Base-by-base conservation (phyloP, 2,113 vertebrate genomes). In the Picathartes gymnocephalus region DNA sequence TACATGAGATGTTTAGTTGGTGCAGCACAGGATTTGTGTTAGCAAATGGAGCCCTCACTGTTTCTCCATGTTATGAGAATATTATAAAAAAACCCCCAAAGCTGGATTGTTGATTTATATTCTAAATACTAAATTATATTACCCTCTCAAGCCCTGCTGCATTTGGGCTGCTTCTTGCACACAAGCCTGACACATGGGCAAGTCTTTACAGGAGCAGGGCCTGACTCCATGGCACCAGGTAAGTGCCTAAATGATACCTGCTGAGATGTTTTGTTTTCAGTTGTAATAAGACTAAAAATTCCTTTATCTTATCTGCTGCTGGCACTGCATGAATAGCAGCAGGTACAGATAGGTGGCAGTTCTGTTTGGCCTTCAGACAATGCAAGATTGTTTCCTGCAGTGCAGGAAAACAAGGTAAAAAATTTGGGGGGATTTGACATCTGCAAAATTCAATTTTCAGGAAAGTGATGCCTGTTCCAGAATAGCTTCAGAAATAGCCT, bases 1-100 rank as follows among this genome's bases (percentile, higher is more conserved):
- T 48, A 37, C 18, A 2, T 1, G 11, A 60, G 31, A 16, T 5
- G 17, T 31, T 47, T 25, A 42, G 27, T 8, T 0, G 0, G 28
- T 16, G 33, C 23, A 45, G 12, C 25, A n/a, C 31, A 57, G 45
- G 20, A 24, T 48, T 61, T 13, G 1, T 48, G 7, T 11, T 16
- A 77, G 40, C 35, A 82, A 80, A 68, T 14, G 11, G 72, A 80
- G 9, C 15, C 14, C 54, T 48, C 9, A 13, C 22, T 48, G 8
- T 57, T 76, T 56, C 56, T 18, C 5, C 21, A 8, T 7, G 6
- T 20, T 48, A n/a, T 24, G 10, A 61, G 19, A 68, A 27, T 40
- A 47, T 0, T 44, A 9, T 10, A 5, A 20, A 21, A 8, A 73
- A 44, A 45, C 17, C 13, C 30, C 17, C n/a, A 18, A 79, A 74